Conservation (phyloP, 2,888 invertebrate species). For the Amblyteles armatorius region DNA sequence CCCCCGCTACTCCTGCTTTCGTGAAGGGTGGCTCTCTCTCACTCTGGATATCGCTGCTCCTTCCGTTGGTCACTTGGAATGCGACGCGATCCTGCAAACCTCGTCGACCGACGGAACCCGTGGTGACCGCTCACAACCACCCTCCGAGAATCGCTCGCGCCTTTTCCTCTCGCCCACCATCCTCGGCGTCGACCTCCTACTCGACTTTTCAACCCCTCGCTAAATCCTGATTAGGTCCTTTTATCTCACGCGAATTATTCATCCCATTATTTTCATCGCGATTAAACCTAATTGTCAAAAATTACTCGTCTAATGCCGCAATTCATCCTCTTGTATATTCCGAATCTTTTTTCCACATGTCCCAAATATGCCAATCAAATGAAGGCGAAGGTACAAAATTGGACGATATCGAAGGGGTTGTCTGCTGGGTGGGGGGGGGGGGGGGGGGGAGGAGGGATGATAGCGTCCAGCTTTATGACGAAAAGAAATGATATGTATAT, state of each 20-base stretch:
- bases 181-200: not conserved
- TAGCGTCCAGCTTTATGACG: too few species aligned
- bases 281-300: not conserved
- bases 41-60: slow-evolving; percentile 28
- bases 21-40: slow-evolving; percentile 8
- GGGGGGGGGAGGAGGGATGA: too few species aligned
- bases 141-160: not conserved
- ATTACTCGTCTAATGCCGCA: not conserved
- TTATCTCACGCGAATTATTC: not conserved
- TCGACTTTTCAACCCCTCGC: not conserved
- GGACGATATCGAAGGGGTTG: slow-evolving; percentile 18
- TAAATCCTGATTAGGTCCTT: not conserved
- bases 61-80: slow-evolving; percentile 55
- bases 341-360: slow-evolving; percentile 6
- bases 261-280: not conserved
- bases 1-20: slow-evolving; percentile 14
- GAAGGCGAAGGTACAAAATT: slow-evolving; percentile 67
- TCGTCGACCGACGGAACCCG: slow-evolving; percentile 1
- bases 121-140: slow-evolving; percentile 12
- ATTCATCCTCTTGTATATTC: not conserved
- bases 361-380: slow-evolving; percentile 61
- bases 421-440: slow-evolving; percentile 28
- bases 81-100: slow-evolving; percentile 33
- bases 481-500: not conserved
- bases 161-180: not conserved